Evolutionary conservation across 2,888 invertebrate genomes (phyloP), one percentile per base, ranked within the genome.

Genomic region (Alloplasta piceator): DNA sequence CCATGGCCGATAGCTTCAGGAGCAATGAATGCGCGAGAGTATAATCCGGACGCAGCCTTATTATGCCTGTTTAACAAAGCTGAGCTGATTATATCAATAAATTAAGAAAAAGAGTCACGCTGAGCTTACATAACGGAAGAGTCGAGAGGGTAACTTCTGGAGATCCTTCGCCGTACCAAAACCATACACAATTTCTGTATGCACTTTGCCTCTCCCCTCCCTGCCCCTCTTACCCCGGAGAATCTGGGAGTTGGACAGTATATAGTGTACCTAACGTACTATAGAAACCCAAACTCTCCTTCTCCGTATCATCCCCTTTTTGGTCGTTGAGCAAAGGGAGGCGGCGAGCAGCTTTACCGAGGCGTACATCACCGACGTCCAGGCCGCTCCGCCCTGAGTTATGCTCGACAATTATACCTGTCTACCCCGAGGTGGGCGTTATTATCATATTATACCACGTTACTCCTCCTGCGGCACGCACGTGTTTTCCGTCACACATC

Each of bases 21-120:
- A 75, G 74, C 66, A 71, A 78, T 61, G 78, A 75, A 74, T 43
- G 56, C 82, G 39, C 60, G 82, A 84, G 80, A 83, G 86, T 86
- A 86, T 89, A 88, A 89, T 87, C 88, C 88, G 81, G 74, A 82
- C 78, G 72, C 36, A 78, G 78, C 75, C 70, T 78, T 82, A 82
- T 82, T 82, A 89, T 88, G 87, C 88, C 87, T 84, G 87, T 86
- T 89, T 87, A 89, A 90, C 90, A 89, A 89, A 89, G 88, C 88
- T 88, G 88, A 90, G 90, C 89, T 89, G 90, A 91, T 90, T 90
- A 90, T 90, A 89, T 90, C 90, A 89, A 91, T 91, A 91, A 90
- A 91, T 91, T 91, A 89, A 88, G 85, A 83, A 85, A 75, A 82
- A 77, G 75, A 78, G 78, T 78, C 64, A 71, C 36, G 66, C 41